phyloP scores from a whole-genome alignment of 2,888 invertebrate genomes.

The Ochropleura leucogaster region DNA sequence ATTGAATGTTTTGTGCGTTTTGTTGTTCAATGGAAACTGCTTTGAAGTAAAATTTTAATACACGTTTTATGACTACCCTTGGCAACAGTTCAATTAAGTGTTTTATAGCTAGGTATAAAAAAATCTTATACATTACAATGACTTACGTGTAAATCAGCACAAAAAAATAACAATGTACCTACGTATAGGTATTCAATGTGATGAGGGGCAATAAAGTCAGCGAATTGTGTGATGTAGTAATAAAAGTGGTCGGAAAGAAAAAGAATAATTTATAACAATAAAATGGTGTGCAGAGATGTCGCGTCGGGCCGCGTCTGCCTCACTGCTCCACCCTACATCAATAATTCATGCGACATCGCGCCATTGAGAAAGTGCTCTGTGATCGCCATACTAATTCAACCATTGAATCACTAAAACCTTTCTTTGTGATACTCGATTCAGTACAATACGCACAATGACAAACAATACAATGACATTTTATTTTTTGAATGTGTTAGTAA shows the following conservation, averaged over 20 bases:
- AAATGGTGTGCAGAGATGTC: conserved; percentile 79
- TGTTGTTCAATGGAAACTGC: conserved; percentile 70
- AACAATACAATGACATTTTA: conserved; percentile 52
- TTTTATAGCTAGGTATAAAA: conserved; percentile 67
- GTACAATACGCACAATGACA: conserved; percentile 61
- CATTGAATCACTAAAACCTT: conserved; percentile 83
- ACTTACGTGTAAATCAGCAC: conserved; percentile 65
- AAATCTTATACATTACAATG: conserved; percentile 60
- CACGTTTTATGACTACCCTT: conserved; percentile 70
- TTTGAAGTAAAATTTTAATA: conserved; percentile 66
- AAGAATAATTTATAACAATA: conserved; percentile 84
- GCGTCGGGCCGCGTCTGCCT: conserved; percentile 67
- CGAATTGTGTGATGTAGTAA: conserved; percentile 75
- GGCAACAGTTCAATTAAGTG: conserved; percentile 76
- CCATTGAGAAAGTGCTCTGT: conserved; percentile 90
- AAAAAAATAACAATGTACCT: conserved; percentile 57
- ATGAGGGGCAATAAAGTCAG: conserved; percentile 70
- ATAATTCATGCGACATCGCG: conserved; percentile 88
- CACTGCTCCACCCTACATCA: conserved; percentile 79
- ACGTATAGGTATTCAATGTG: conserved; percentile 69
- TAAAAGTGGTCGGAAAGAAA: conserved; percentile 75
- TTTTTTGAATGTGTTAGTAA: conserved; percentile 52
- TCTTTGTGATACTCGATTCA: conserved; percentile 70
- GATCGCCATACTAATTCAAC: conserved; percentile 88
- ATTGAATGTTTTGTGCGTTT: conserved; percentile 70